Evolutionary conservation across 2,888 invertebrate species (phyloP).

Genomic region (Rotaria magnacalcarata): DNA sequence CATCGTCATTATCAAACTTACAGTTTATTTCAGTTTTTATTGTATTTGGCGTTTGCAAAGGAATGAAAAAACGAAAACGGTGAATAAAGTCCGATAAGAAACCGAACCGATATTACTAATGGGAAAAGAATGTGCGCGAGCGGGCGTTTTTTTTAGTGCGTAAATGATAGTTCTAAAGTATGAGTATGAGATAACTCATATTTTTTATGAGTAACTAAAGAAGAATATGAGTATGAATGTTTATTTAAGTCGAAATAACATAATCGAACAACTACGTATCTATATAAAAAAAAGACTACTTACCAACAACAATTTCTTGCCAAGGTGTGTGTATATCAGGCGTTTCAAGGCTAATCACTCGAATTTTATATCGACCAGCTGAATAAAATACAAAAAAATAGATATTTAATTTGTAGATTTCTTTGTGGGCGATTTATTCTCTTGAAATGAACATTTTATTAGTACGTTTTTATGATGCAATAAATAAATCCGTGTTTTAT

Average conservation of each 20-base stretch:
- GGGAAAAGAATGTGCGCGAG: neutral
- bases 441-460: neutral
- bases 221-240: neutral
- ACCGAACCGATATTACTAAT: neutral
- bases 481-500: neutral
- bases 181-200: neutral
- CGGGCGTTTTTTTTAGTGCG: neutral
- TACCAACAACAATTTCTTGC: conserved; percentile 15
- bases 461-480: neutral
- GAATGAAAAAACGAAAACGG: neutral
- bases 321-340: conserved; percentile 11
- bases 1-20: neutral
- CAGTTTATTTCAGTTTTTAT: neutral
- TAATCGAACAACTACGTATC: neutral
- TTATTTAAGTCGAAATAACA: neutral
- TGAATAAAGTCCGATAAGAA: neutral
- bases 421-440: neutral
- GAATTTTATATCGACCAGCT: conserved; percentile 33
- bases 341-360: neutral
- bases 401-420: neutral
- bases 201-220: neutral
- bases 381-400: neutral
- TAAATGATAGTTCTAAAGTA: neutral
- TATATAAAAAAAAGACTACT: neutral
- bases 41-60: too few species aligned